phyloP scores from a whole-genome alignment of 2,888 invertebrate genomes.

The Brassicogethes aeneus region DNA sequence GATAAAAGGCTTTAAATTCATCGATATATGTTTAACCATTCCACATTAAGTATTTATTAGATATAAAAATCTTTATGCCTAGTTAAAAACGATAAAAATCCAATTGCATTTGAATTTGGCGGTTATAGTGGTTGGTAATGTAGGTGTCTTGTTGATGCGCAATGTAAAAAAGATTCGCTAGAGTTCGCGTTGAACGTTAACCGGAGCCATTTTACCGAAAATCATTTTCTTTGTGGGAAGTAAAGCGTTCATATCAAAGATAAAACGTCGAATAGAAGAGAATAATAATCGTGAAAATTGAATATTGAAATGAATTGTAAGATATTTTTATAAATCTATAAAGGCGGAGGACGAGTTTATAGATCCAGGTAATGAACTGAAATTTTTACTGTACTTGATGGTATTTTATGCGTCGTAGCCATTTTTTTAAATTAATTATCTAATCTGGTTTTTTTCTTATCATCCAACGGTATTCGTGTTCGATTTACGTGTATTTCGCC shows the following conservation, averaged over 20 bases:
- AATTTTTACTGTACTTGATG: conserved; percentile 5
- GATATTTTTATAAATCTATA: conserved; percentile 17
- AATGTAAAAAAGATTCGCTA: too few relatives aligned
- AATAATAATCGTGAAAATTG: conserved; percentile 14
- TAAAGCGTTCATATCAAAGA: conserved; percentile 25
- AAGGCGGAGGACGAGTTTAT: conserved; percentile 15
- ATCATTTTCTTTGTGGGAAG: conserved; percentile 28
- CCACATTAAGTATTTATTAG: too few relatives aligned
- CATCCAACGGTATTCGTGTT: conserved; percentile 11
- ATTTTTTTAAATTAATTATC: conserved; percentile 19
- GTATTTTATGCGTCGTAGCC: conserved; percentile 17
- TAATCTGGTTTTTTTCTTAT: conserved; percentile 11
- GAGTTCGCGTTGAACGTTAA: conserved; percentile 14
- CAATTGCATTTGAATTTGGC: too few relatives aligned
- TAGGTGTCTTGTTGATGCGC: too few relatives aligned
- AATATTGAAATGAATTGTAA: conserved; percentile 19
- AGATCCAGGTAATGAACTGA: conserved; percentile 23
- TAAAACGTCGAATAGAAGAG: conserved; percentile 14
- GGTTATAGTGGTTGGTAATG: too few relatives aligned
- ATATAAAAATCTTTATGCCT: too few relatives aligned
- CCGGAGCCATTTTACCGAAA: conserved; percentile 20
- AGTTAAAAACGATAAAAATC: too few relatives aligned
- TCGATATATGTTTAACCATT: too few relatives aligned
- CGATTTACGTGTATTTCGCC: not conserved
- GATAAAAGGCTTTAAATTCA: too few relatives aligned